Percentiles rank a stretch among this genome's conserved stretches.
Conservation (phyloP, 2,888 invertebrate genomes). For the Ernsta delagoae region DNA sequence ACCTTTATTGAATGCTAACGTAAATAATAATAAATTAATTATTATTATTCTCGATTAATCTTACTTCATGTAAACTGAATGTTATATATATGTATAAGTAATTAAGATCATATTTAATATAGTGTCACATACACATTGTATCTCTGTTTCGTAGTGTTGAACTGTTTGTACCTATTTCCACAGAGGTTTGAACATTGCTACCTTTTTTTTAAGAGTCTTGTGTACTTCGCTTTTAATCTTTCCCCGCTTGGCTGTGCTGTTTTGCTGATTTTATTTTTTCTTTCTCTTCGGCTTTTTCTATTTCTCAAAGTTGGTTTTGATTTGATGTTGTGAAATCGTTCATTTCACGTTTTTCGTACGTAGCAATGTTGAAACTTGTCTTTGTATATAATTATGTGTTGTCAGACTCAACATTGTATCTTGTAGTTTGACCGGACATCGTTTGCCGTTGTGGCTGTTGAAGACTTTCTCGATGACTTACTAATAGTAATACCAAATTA, state of each 20-base stretch:
- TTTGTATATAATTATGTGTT: conserved; percentile 65
- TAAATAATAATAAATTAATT: conserved; percentile 41
- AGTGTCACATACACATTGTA: conserved; percentile 60
- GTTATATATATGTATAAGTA: conserved; percentile 80
- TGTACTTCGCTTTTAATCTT: conserved; percentile 44
- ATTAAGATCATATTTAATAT: conserved; percentile 68
- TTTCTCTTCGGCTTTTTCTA: conserved; percentile 44
- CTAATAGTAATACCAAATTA: background rate
- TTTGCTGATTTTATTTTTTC: conserved; percentile 37
- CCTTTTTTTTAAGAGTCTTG: conserved; percentile 45
- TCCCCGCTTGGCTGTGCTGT: conserved; percentile 49
- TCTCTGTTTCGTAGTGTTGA: conserved; percentile 68
- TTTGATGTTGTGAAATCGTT: conserved; percentile 44
- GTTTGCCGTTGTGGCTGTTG: conserved; percentile 22
- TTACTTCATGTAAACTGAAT: conserved; percentile 81
- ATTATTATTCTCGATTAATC: conserved; percentile 66
- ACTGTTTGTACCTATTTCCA: conserved; percentile 50
- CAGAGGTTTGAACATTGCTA: conserved; percentile 80
- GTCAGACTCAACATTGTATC: conserved; percentile 55
- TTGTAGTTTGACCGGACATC: conserved; percentile 13
- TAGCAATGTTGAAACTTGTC: conserved; percentile 81
- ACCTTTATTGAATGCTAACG: conserved; percentile 53
- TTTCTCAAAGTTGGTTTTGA: conserved; percentile 78
- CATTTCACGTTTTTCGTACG: conserved; percentile 42
- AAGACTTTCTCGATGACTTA: conserved; percentile 34